These are phyloP conservation scores for Sanderia malayensis DNA, from an alignment of 30 jellyfish, hydroid and myxozoan species.

Conservation along the genomic window DNA sequence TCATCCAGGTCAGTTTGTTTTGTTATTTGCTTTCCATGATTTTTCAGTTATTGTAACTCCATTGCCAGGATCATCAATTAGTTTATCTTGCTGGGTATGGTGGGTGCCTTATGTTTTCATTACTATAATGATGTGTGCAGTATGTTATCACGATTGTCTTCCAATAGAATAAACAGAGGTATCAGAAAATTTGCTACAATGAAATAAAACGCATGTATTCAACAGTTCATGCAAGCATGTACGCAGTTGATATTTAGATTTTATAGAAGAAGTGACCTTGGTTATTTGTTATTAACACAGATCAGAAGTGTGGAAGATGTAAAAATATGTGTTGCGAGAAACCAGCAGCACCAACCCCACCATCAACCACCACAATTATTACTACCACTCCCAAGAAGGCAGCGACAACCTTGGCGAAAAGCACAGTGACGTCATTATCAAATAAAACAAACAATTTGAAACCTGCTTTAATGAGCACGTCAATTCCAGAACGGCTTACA, in stretches of 20 bases:
- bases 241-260: neutral
- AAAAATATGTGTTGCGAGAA: slow-evolving; percentile 50
- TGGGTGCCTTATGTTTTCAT: neutral
- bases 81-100: neutral
- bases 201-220: neutral
- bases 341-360: slow-evolving; percentile 57
- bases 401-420: too few species aligned
- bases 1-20: slow-evolving; percentile 12
- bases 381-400: slow-evolving; percentile 23
- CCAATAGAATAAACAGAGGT: too few species aligned
- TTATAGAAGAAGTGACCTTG: too few species aligned
- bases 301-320: slow-evolving; percentile 27
- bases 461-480: too few species aligned
- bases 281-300: neutral
- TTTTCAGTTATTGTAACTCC: neutral
- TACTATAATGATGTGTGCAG: neutral
- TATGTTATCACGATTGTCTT: neutral
- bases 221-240: neutral
- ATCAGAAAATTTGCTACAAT: neutral
- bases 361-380: slow-evolving; percentile 44
- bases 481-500: too few species aligned
- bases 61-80: neutral
- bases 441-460: too few species aligned
- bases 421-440: too few species aligned
- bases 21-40: neutral